Percentiles rank a stretch among this genome's conserved stretches.
Evolutionary conservation across 2,113 vertebrate species (phyloP).

Genomic region (Platycercus adscitus): DNA sequence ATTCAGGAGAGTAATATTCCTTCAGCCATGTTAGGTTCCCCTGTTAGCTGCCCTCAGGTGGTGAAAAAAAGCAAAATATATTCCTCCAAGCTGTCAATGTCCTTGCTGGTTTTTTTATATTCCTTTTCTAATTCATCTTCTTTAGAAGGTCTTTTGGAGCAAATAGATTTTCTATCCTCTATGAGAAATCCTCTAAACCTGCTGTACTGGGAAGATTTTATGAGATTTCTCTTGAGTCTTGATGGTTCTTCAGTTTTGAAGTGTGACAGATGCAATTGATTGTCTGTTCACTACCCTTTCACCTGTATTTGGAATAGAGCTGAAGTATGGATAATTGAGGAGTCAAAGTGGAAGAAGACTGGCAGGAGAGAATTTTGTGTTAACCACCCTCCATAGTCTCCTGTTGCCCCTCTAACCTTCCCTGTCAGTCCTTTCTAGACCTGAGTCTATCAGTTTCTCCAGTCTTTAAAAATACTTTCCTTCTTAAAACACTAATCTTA

Average conservation of each 20-base stretch:
- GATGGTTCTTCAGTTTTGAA: slow-evolving; percentile 15
- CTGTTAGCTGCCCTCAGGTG: neutral
- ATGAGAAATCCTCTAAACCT: slow-evolving; percentile 4
- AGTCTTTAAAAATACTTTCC: neutral
- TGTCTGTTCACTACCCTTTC: neutral
- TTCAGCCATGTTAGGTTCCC: neutral
- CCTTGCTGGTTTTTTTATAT: neutral
- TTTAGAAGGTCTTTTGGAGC: slow-evolving; percentile 8
- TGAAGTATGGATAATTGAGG: neutral
- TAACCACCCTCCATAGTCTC: neutral
- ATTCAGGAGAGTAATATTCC: neutral
- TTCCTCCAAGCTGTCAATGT: neutral
- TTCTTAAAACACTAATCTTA: neutral
- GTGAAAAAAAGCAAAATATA: neutral
- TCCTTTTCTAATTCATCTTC: slow-evolving; percentile 3
- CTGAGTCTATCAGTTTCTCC: neutral
- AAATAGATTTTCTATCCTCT: slow-evolving; percentile 44
- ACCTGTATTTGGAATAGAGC: neutral
- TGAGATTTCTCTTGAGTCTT: neutral
- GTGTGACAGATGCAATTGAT: neutral
- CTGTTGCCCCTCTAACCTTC: neutral
- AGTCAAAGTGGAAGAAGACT: neutral
- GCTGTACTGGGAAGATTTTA: neutral
- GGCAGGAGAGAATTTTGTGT: neutral
- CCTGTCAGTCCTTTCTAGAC: neutral